A percentile compares a stretch with the other conserved stretches of the same genome.
phyloP scores from a whole-genome alignment of 2,888 invertebrate species.

The Elmis aenea region DNA sequence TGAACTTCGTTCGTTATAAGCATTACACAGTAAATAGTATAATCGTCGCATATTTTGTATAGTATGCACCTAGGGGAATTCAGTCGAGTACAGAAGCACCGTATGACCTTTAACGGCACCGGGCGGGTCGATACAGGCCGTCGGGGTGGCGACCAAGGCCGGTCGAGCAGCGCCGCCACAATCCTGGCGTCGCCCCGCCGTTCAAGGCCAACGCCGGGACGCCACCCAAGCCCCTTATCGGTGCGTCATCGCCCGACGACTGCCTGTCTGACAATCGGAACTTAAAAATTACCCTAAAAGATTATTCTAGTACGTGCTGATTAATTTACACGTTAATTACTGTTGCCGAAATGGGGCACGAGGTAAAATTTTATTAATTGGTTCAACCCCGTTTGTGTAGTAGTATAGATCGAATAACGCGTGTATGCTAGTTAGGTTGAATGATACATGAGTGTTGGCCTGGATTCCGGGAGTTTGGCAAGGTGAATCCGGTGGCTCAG shows the following conservation, averaged over 20 bases:
- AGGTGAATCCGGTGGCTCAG: slow-evolving; percentile 15
- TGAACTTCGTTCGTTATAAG: too few relatives aligned
- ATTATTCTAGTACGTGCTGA: neutral
- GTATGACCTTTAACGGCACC: slow-evolving; percentile 27
- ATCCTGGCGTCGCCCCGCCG: slow-evolving; percentile 24
- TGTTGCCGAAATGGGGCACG: too few relatives aligned
- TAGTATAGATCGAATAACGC: too few relatives aligned
- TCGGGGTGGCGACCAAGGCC: slow-evolving; percentile 34
- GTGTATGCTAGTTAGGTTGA: too few relatives aligned
- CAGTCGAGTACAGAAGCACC: slow-evolving; percentile 15
- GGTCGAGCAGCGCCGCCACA: slow-evolving; percentile 26
- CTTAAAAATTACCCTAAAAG: neutral
- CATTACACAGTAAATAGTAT: too few relatives aligned
- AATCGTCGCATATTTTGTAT: neutral
- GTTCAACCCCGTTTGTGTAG: slow-evolving; percentile 1
- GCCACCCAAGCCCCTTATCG: slow-evolving; percentile 16
- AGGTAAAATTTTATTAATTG: neutral
- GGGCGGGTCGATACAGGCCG: slow-evolving; percentile 30
- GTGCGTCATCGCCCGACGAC: slow-evolving; percentile 18
- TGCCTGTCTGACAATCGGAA: slow-evolving; percentile 2
- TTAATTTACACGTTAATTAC: slow-evolving; percentile 1
- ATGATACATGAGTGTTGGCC: too few relatives aligned
- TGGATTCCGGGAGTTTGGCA: slow-evolving; percentile 1
- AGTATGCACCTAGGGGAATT: neutral
- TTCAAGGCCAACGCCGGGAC: slow-evolving; percentile 27